phyloP scores from a whole-genome alignment of 2,888 invertebrate genomes.

The Priocnemis perturbator region DNA sequence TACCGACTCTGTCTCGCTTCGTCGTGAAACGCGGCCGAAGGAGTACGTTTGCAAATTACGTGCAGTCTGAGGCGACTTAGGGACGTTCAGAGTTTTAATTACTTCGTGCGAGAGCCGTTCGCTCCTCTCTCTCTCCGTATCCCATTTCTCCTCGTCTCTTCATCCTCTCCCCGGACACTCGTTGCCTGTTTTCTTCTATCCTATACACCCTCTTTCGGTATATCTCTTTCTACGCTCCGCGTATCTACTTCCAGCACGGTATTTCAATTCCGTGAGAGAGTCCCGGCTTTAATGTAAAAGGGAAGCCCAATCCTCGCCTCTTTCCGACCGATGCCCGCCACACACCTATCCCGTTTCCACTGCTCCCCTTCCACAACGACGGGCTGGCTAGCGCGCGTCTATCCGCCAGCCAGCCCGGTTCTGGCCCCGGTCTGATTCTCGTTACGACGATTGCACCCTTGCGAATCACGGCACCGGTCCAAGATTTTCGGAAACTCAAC shows the following conservation, averaged over 20 bases:
- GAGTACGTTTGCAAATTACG: constrained; percentile 64
- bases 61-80: constrained; percentile 57
- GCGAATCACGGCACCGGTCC: constrained; percentile 1
- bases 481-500: not conserved
- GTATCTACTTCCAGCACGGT: constrained; percentile 35
- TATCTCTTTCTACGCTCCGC: constrained; percentile 26
- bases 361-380: not conserved
- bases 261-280: constrained; percentile 58
- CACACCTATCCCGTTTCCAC: not conserved
- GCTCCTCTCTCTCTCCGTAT: constrained; percentile 8
- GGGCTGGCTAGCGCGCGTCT: too few relatives aligned
- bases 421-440: constrained; percentile 1
- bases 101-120: constrained; percentile 55
- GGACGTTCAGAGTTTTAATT: constrained; percentile 68
- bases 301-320: constrained; percentile 24
- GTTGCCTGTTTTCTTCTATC: constrained; percentile 1
- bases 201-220: constrained; percentile 16
- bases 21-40: constrained; percentile 19
- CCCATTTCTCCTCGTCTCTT: not conserved
- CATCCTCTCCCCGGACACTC: constrained; percentile 2
- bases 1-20: constrained; percentile 15
- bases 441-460: not conserved
- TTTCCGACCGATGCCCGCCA: constrained; percentile 17
- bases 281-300: constrained; percentile 53
- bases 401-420: not conserved